phyloP scores from a whole-genome alignment of 2,888 invertebrate genomes.

The Phaonia tiefii region DNA sequence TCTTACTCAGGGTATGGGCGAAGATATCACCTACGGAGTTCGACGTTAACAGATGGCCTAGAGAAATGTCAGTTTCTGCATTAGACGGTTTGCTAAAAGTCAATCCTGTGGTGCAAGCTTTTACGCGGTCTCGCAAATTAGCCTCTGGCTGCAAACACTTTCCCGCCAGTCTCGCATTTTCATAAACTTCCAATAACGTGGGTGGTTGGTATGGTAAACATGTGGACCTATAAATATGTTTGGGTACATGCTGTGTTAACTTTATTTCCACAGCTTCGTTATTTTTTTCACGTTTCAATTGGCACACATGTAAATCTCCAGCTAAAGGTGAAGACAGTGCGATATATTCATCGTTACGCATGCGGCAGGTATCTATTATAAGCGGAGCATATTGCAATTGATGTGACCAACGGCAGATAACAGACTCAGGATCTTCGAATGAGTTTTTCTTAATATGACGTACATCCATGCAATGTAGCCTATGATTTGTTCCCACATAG shows the following conservation, averaged over 20 bases:
- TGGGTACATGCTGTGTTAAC: not conserved
- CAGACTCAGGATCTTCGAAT: slow-evolving; percentile 64
- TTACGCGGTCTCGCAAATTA: slow-evolving; percentile 72
- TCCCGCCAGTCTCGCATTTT: slow-evolving; percentile 69
- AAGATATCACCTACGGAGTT: slow-evolving; percentile 77
- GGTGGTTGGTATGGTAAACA: slow-evolving; percentile 75
- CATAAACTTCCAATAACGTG: slow-evolving; percentile 71
- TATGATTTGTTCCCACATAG: slow-evolving; percentile 77
- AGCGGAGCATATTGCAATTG: slow-evolving; percentile 75
- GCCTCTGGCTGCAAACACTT: slow-evolving; percentile 71
- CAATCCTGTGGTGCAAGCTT: slow-evolving; percentile 74
- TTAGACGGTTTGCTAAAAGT: slow-evolving; percentile 66
- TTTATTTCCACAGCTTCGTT: not conserved
- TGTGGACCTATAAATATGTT: slow-evolving; percentile 69
- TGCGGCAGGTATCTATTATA: slow-evolving; percentile 71
- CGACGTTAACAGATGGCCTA: slow-evolving; percentile 72
- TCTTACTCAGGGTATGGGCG: slow-evolving; percentile 64
- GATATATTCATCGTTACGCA: slow-evolving; percentile 72
- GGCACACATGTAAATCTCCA: slow-evolving; percentile 75
- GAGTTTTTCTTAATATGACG: slow-evolving; percentile 71
- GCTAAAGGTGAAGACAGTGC: slow-evolving; percentile 71
- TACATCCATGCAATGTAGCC: slow-evolving; percentile 75
- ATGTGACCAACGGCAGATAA: slow-evolving; percentile 76
- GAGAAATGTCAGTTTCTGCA: slow-evolving; percentile 63
- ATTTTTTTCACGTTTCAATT: slow-evolving; percentile 67